phyloP scores from a whole-genome alignment of 2,888 invertebrate genomes.

The Mimachlamys varia region DNA sequence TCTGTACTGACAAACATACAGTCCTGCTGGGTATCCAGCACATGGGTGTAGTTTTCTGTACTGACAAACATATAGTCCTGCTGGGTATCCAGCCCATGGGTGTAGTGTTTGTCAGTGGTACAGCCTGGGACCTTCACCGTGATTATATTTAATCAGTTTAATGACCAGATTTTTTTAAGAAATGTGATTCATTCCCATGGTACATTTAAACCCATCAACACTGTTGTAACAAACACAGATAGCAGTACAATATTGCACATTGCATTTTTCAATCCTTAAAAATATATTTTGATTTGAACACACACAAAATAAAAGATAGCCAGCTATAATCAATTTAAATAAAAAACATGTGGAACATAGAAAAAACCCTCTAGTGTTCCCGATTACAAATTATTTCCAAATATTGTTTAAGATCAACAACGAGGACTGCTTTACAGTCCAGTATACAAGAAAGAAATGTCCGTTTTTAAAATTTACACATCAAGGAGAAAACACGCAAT shows the following conservation, averaged over 20 bases:
- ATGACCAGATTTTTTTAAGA: background rate
- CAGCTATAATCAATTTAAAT: background rate
- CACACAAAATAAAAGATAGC: background rate
- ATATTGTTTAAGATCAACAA: background rate
- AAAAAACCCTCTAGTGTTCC: background rate
- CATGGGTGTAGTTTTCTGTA: no score
- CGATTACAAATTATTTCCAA: background rate
- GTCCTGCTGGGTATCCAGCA: no score
- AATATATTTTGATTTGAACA: background rate
- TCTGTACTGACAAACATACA: no score
- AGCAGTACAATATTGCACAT: background rate
- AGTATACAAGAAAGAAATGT: background rate
- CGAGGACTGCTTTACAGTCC: background rate
- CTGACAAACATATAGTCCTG: no score
- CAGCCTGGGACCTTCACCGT: no score
- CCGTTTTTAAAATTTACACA: background rate
- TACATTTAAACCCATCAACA: no score
- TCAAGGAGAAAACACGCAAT: background rate
- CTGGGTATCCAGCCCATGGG: no score
- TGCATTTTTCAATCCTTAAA: background rate
- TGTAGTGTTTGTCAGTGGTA: no score
- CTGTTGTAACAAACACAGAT: no score
- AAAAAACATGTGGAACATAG: background rate
- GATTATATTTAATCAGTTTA: no score
- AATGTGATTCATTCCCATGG: no score